Evolutionary conservation across 1,140 invertebrate species (phyloP).

Genomic region (Nasonia giraulti): DNA sequence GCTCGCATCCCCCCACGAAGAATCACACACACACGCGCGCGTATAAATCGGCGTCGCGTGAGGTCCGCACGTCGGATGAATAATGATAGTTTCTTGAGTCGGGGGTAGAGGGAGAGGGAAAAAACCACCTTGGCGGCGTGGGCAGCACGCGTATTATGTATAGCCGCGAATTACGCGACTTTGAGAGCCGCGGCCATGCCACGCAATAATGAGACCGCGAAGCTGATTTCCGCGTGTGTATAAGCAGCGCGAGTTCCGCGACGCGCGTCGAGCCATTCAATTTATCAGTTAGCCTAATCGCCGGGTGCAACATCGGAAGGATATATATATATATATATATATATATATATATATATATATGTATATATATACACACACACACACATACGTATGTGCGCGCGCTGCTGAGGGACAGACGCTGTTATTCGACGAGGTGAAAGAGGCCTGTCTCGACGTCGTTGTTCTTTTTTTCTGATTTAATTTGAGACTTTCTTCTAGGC

Average conservation of each 20-base stretch:
- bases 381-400: neutral
- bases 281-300: conserved; percentile 33
- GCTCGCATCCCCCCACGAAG: neutral
- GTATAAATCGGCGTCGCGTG: conserved; percentile 59
- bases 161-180: conserved; percentile 34
- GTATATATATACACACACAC: too few species aligned
- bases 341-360: too few species aligned
- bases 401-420: neutral
- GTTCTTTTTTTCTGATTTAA: neutral
- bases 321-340: neutral
- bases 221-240: conserved; percentile 54
- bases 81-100: conserved; percentile 59
- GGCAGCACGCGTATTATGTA: neutral
- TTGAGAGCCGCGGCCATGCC: neutral
- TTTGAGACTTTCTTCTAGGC: neutral
- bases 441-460: neutral
- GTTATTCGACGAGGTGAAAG: conserved; percentile 4
- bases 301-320: conserved; percentile 4
- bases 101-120: conserved; percentile 35
- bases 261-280: conserved; percentile 49
- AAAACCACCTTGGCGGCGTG: conserved; percentile 37
- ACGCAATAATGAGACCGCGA: neutral
- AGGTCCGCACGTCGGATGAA: conserved; percentile 62
- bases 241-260: conserved; percentile 56
- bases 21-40: conserved; percentile 26